Conservation (phyloP, 2,797 vertebrate genomes). For the Gymnodraco acuticeps region DNA sequence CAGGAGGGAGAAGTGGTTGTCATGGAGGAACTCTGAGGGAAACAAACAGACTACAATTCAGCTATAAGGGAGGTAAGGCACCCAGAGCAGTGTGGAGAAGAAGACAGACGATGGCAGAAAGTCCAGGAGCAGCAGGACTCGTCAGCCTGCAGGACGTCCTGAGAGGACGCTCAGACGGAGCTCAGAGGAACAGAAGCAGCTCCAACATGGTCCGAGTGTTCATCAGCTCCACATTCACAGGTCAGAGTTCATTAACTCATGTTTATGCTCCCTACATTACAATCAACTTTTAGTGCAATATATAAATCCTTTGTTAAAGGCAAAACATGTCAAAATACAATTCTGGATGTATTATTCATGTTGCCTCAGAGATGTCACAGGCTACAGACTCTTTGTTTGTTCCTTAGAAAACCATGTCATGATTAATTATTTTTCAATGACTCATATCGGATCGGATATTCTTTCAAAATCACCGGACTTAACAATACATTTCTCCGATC, state of each 20-base stretch:
- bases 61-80: background rate
- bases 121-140: slow-evolving; percentile 17
- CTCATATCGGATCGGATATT: too few species aligned
- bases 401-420: too few species aligned
- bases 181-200: slow-evolving; percentile 42
- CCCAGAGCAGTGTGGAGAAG: slow-evolving; percentile 4
- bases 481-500: slow-evolving; percentile 20
- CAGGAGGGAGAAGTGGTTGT: slow-evolving; percentile 45
- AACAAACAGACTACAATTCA: slow-evolving; percentile 9
- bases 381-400: too few species aligned
- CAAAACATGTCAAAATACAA: too few species aligned
- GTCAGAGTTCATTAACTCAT: slow-evolving; percentile 67
- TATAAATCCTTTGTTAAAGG: too few species aligned
- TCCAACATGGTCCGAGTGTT: slow-evolving; percentile 83
- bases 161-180: slow-evolving; percentile 64
- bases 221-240: slow-evolving; percentile 86
- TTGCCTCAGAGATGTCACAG: too few species aligned
- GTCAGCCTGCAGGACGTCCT: slow-evolving; percentile 68
- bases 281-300: too few species aligned
- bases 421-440: too few species aligned
- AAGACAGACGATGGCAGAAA: slow-evolving; percentile 29
- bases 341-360: too few species aligned
- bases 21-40: slow-evolving; percentile 53
- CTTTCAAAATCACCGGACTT: too few species aligned
- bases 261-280: background rate